Evolutionary conservation across 2,888 invertebrate genomes (phyloP).

Genomic region (Trachelus iudaicus): DNA sequence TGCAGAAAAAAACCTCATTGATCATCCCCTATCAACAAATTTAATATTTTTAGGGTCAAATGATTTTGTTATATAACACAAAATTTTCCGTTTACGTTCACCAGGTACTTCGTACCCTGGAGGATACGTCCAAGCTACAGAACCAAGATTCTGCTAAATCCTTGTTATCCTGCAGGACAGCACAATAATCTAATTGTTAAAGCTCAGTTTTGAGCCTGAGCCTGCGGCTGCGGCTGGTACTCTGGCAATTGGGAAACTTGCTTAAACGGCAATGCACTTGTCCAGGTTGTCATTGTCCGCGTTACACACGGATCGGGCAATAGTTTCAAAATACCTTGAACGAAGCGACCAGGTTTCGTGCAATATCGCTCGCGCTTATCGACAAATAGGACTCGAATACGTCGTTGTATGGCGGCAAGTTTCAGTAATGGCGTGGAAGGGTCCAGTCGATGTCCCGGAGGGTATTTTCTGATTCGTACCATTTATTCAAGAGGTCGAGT

Average conservation of each 20-base stretch:
- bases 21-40: not conserved
- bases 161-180: not conserved
- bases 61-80: not conserved
- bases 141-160: not conserved
- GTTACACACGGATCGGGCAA: not conserved
- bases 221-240: not conserved
- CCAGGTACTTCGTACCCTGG: not conserved
- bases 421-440: not conserved
- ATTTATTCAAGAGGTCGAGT: not conserved
- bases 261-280: not conserved
- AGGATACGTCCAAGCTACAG: not conserved
- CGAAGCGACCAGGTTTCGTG: not conserved
- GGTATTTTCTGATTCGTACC: not conserved
- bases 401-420: not conserved
- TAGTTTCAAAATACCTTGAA: not conserved
- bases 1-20: conserved; percentile 45
- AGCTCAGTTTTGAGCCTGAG: conserved; percentile 15
- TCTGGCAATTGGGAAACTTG: not conserved
- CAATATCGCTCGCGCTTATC: not conserved
- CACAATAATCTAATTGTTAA: conserved; percentile 22
- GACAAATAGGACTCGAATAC: not conserved
- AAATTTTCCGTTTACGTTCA: not conserved
- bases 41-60: not conserved
- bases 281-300: not conserved
- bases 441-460: not conserved